Evolutionary conservation across 2,113 vertebrate species (phyloP), one percentile per base, ranked within the genome.

Genomic region (Rhodinocichla rosea): DNA sequence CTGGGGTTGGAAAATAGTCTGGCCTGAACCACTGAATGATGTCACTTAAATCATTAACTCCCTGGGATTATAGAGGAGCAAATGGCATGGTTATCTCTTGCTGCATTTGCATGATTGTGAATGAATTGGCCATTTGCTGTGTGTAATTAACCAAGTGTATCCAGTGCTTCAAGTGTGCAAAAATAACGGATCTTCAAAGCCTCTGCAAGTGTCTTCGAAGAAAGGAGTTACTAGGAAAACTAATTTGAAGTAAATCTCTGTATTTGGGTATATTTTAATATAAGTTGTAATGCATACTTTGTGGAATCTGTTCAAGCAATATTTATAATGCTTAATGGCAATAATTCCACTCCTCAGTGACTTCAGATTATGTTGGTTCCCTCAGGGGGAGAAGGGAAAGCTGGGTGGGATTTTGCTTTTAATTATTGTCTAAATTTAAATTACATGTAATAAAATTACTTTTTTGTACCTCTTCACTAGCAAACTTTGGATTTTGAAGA

Each of bases 361-460:
- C 30, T 69, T 52, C 23, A 65, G 82, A 44, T 84, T 28, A 60
- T 4, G 18, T 27, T 55, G 59, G 44, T 40, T 88, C 63, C 63
- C 40, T 44, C 2, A 1, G 13, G 52, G 18, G 55, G 59, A 50
- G 40, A 87, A 74, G 33, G 39, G 57, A 73, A 89, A 77, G n/a
- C 4, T 24, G 37, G 37, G 47, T 27, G 45, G 63, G 44, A 9
- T 18, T 60, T 64, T 90, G 47, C 82, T 59, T 85, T 59, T 69
- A 76, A 85, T 23, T 83, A 67, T 59, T 96, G 69, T 93, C 71
- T 65, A 71, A 80, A 93, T 73, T 47, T 32, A 88, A 95, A 85
- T 7, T 42, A 69, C 15, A 8, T 79, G 39, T 93, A 96, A 95
- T 96, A 96, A 96, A 97, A 47, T 17, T n/a, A 76, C n/a, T 37